Evolutionary conservation across 2,113 vertebrate species (phyloP).

Genomic region (Phalacrocorax pelagicus): DNA sequence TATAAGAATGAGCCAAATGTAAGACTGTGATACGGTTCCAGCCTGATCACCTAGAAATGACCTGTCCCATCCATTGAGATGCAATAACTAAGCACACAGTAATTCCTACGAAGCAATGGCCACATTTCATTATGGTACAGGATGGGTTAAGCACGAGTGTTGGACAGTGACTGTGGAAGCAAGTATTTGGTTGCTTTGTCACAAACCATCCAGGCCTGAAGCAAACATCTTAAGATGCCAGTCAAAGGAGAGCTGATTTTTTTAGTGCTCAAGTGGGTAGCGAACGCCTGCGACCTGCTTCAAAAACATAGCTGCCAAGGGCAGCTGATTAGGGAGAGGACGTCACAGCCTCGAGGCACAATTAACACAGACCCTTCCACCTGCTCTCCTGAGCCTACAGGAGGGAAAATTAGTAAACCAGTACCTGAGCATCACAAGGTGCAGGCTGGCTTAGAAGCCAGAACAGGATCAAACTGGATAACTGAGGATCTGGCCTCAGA

Average conservation of each 20-base stretch:
- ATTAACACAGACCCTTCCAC: slow-evolving; percentile 67
- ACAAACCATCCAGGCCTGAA: background rate
- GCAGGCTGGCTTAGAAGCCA: background rate
- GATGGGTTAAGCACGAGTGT: accelerated
- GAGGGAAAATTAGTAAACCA: slow-evolving; percentile 53
- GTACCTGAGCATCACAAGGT: slow-evolving; percentile 49
- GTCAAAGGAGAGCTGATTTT: background rate
- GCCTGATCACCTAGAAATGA: background rate
- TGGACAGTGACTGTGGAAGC: background rate
- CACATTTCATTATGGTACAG: accelerated
- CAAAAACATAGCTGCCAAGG: slow-evolving; percentile 25
- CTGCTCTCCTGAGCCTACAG: slow-evolving; percentile 50
- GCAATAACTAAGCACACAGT: background rate
- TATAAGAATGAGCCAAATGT: background rate
- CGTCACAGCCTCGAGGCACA: slow-evolving; percentile 38
- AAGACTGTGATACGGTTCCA: background rate
- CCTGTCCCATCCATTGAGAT: background rate
- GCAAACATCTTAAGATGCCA: background rate
- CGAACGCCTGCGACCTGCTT: background rate
- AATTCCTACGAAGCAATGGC: background rate
- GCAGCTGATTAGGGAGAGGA: slow-evolving; percentile 43
- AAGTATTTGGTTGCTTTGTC: background rate
- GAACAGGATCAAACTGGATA: background rate
- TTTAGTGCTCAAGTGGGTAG: slow-evolving; percentile 20
- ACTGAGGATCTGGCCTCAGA: slow-evolving; percentile 1